phyloP scores from a whole-genome alignment of 2,888 invertebrate species.

The Trichogramma dendrolimi region DNA sequence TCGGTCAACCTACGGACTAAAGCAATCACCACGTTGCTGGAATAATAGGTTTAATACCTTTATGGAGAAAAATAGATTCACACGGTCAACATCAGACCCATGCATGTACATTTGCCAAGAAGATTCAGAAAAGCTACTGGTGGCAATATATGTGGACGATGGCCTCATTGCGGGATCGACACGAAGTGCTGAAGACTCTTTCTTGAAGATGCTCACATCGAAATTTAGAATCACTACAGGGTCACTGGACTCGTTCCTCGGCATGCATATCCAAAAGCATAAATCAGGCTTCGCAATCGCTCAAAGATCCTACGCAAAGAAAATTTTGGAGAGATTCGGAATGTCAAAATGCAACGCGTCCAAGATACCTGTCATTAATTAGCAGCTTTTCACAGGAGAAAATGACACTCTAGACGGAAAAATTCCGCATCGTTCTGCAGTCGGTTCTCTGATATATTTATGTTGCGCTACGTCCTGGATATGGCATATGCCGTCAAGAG shows the following conservation, averaged over 20 bases:
- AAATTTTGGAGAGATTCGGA: not conserved
- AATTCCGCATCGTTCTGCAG: slow-evolving; percentile 22
- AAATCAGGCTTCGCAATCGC: slow-evolving; percentile 27
- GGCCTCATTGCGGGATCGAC: too few species aligned
- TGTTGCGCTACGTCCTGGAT: slow-evolving; percentile 31
- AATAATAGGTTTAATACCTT: too few species aligned
- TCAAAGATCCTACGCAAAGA: slow-evolving; percentile 28
- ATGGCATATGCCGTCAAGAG: slow-evolving; percentile 30
- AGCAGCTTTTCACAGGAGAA: slow-evolving; percentile 4
- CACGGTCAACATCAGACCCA: slow-evolving; percentile 27
- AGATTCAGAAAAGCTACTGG: slow-evolving; percentile 11
- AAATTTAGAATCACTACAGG: too few species aligned
- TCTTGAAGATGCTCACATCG: too few species aligned
- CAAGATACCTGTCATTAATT: slow-evolving; percentile 28
- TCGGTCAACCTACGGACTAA: too few species aligned
- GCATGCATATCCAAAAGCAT: not conserved
- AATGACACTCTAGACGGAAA: slow-evolving; percentile 18
- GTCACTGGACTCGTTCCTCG: too few species aligned
- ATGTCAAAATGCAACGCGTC: slow-evolving; percentile 26
- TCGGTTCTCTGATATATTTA: slow-evolving; percentile 24
- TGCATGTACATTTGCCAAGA: slow-evolving; percentile 20
- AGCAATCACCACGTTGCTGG: too few species aligned
- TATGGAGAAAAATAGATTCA: slow-evolving; percentile 31
- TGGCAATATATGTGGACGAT: slow-evolving; percentile 11
- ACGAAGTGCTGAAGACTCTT: too few species aligned